Base-by-base conservation (phyloP, 2,888 invertebrate species). In the Troglohyphantes excavatus region DNA sequence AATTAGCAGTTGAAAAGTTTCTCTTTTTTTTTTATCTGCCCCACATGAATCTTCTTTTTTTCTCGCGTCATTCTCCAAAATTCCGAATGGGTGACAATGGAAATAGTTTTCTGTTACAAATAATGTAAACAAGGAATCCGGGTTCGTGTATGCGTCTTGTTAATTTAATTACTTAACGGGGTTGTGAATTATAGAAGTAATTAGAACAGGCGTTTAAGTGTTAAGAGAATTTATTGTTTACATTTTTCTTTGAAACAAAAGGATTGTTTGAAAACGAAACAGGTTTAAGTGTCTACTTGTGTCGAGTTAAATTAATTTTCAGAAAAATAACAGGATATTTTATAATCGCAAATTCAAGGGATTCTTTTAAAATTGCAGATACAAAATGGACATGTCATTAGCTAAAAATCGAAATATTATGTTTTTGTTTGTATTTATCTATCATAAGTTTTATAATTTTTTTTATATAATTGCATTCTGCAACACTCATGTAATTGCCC, bases 81-180 rank as follows among this genome's bases (percentile, higher is more conserved):
- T 76, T 76, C 76, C 39, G 61, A 76, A 17, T 76, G 27, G 76
- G 33, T 17, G 76, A 76, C 63, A 76, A 63, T 17, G 59, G 63
- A 63, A 63, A 23, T 43, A 11, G 11, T 27, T 23, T 67, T 67
- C 26, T 0, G 17, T 3, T 21, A 63, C 33, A 46, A 72, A 63
- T n/a, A n/a, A n/a, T 72, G 63, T 72, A 72, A 73, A 70, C 72
- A 83, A 70, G 59, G 29, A 13, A 53, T 13, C 9, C 2, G 39
- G 19, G 43, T 27, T 43, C 43, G 61, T 73, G 72, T 83, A 23
- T 72, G 33, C 26, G 2, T 3, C 33, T 72, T 83, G 83, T 72
- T 81, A 83, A 83, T 83, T 83, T 63, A 72, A 83, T 73, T 72
- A 59, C 72, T 39, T 53, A 61, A 72, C 33, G 63, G 26, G 46